These are phyloP conservation scores for Psilopogon haemacephalus DNA, from an alignment of 2,113 vertebrate species.

Conservation along the genomic window DNA sequence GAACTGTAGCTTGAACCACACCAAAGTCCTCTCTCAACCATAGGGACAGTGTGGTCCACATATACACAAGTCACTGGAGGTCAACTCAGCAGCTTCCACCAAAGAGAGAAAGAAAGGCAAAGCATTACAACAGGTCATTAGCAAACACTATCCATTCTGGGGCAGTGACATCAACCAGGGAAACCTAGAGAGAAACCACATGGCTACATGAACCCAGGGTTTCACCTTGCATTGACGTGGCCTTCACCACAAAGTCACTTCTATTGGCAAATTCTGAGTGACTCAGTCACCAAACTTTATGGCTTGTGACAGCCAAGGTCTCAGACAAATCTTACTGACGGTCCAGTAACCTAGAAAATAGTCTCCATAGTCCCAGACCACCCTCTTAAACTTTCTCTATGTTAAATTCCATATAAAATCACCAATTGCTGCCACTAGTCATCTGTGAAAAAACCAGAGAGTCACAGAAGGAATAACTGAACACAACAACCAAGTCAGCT, in stretches of 20 bases:
- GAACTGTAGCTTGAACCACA: neutral
- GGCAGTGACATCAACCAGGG: neutral
- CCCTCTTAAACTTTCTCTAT: no score
- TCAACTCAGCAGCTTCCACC: neutral
- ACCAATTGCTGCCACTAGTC: no score
- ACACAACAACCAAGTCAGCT: no score
- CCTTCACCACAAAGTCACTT: neutral
- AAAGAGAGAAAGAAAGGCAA: neutral
- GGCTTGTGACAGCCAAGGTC: neutral
- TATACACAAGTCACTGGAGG: neutral
- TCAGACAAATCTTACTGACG: neutral
- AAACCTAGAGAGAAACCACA: neutral
- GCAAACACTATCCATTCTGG: rapidly evolving
- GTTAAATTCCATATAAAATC: no score
- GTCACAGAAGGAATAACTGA: no score
- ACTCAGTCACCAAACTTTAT: neutral
- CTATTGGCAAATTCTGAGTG: neutral
- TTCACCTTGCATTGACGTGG: neutral
- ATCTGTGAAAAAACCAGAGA: no score
- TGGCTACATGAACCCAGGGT: rapidly evolving
- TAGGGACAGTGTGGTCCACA: rapidly evolving
- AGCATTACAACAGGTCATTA: neutral
- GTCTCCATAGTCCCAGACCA: no score
- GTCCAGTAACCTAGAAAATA: no score
- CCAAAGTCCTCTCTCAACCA: neutral